Conservation (phyloP, 1,140 invertebrate species). For the Leptoteleia sp. region DNA sequence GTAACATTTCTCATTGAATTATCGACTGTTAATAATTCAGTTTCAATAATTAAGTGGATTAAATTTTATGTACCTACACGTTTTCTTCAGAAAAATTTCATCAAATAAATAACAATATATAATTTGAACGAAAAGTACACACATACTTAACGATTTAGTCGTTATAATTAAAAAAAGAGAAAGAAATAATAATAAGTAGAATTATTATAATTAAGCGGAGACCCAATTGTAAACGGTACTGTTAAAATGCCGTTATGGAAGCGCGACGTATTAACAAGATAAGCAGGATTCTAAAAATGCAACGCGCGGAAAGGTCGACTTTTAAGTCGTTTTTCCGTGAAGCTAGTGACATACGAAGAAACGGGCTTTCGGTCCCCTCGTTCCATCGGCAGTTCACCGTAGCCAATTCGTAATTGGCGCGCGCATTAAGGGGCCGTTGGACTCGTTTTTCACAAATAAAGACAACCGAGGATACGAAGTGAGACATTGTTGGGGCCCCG, state of each 20-base stretch:
- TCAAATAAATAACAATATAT: too few relatives aligned
- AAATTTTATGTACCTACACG: too few relatives aligned
- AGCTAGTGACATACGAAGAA: constrained; percentile 38
- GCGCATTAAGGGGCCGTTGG: constrained; percentile 68
- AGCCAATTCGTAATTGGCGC: constrained; percentile 74
- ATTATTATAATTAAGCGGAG: too few relatives aligned
- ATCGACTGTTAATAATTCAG: too few relatives aligned
- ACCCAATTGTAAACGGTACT: too few relatives aligned
- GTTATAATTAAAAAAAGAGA: too few relatives aligned
- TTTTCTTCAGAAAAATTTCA: too few relatives aligned
- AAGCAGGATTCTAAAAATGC: constrained; percentile 10
- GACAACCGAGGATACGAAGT: constrained; percentile 47
- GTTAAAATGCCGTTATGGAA: constrained; percentile 15
- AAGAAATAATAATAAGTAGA: too few relatives aligned
- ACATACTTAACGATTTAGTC: too few relatives aligned
- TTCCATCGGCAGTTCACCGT: constrained; percentile 71
- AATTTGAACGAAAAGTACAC: too few relatives aligned
- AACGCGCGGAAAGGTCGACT: constrained; percentile 1
- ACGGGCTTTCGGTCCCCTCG: constrained; percentile 59
- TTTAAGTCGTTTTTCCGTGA: constrained; percentile 29
- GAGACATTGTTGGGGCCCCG: constrained; percentile 54
- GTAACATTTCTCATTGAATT: too few relatives aligned
- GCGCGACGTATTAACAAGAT: constrained; percentile 15
- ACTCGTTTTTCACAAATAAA: constrained; percentile 68
- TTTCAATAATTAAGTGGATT: too few relatives aligned